Percentiles rank a stretch among this genome's conserved stretches.
Conservation (phyloP, 2,888 invertebrate species). For the Amitus sp. region DNA sequence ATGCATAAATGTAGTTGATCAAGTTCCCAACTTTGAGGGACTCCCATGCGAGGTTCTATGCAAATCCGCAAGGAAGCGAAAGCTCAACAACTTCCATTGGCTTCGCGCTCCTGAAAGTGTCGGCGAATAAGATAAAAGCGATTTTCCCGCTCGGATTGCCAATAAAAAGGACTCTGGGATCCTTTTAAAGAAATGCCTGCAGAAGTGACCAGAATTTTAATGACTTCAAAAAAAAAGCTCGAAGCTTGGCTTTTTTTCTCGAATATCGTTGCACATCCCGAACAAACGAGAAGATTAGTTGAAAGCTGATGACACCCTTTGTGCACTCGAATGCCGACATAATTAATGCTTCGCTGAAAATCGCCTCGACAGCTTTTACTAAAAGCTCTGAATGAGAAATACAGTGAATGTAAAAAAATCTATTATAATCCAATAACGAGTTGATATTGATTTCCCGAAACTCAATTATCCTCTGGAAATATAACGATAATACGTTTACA, state of each 20-base stretch:
- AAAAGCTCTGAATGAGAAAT: too few species aligned
- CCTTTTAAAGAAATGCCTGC: constrained; percentile 6
- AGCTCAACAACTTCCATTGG: constrained; percentile 12
- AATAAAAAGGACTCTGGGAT: constrained; percentile 12
- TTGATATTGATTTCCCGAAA: too few species aligned
- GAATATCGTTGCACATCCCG: constrained; percentile 5
- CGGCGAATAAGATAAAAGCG: constrained; percentile 1
- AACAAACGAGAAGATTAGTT: constrained; percentile 12
- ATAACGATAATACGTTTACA: too few species aligned
- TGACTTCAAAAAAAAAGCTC: constrained; percentile 7
- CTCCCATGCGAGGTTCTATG: neutral
- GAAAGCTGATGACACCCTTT: constrained; percentile 5
- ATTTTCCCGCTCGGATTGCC: constrained; percentile 13
- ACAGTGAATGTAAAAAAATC: too few species aligned
- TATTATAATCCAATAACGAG: too few species aligned
- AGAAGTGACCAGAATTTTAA: constrained; percentile 5
- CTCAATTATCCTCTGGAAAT: too few species aligned
- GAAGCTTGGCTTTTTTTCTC: constrained; percentile 8
- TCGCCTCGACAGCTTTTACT: too few species aligned
- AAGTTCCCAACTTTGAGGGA: constrained; percentile 5
- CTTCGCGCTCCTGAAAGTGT: constrained; percentile 9
- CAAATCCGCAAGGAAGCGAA: neutral
- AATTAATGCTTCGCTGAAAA: neutral
- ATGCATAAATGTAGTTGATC: neutral
- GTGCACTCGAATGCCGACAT: neutral